Evolutionary conservation across 2,797 vertebrate species (phyloP), one percentile per base, ranked within the genome.

Genomic region (Etheostoma perlongum): DNA sequence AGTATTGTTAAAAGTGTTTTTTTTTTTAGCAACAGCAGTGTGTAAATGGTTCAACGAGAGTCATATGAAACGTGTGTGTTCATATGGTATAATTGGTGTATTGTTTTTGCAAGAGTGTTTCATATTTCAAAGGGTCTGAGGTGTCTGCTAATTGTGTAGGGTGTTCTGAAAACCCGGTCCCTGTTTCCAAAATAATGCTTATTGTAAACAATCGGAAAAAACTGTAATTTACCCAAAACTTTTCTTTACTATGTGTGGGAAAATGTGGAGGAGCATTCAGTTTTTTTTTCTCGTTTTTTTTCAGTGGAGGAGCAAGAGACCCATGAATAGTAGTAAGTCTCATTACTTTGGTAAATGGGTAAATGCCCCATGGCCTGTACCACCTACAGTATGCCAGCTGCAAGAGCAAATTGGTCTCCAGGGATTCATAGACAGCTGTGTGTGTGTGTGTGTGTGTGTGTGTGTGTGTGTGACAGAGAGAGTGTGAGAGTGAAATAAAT

Each of bases 281-380:
- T 21, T 70, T 82, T 83, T 53, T 63, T 49, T 13, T 14, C 23
- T 14, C 23, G 23, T 47, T 49, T 49, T 19, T 82, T 80, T 78
- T 23, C 84, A 83, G 70, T 16, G 13, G 74, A 82, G 78, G 80
- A 80, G 82, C 75, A 81, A 85, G 79, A 90, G 76, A 88, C 74
- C 90, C 82, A 85, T 92, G 90, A 90, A 91, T 90, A 91, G 91
- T 85, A 88, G 84, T 89, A 85, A 86, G 90, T 81, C 90, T 91
- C 90, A 91, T 93, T 93, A 93, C 90, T 89, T 92, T 91, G 80
- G 88, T 91, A 91, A 93, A 91, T 91, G 91, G 92, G 85, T 90
- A 90, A 92, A 93, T 93, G 93, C 89, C 92, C 91, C 90, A 85
- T 92, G 91, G 92, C 88, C 85, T 90, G 81, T 88, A 90, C 88